Evolutionary conservation across 2,113 vertebrate species (phyloP).

Genomic region (Arizona elegans): DNA sequence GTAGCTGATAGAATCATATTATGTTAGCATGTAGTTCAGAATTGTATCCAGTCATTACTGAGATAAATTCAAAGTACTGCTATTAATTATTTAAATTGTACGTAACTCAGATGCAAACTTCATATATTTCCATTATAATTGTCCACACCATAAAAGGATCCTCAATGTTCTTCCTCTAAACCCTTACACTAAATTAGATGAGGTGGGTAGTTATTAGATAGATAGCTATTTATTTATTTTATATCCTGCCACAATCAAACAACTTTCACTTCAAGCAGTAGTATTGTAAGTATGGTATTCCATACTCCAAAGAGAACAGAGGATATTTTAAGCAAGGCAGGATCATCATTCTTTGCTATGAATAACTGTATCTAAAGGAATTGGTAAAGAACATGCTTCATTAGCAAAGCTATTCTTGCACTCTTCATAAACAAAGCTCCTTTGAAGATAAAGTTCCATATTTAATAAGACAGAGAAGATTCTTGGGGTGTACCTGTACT

Average conservation of each 20-base stretch:
- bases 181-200: background rate
- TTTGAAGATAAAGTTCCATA: background rate
- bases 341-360: background rate
- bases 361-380: background rate
- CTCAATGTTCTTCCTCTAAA: background rate
- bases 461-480: background rate
- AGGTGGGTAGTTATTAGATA: background rate
- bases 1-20: background rate
- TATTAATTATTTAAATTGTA: background rate
- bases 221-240: background rate
- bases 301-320: background rate
- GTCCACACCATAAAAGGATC: background rate
- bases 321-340: background rate
- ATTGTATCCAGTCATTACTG: background rate
- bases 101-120: background rate
- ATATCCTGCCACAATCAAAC: background rate
- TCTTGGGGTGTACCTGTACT: constrained; percentile 85
- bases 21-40: background rate
- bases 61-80: background rate
- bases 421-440: background rate
- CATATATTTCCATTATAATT: background rate
- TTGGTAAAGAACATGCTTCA: background rate
- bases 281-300: background rate
- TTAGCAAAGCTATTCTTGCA: background rate
- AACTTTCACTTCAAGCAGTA: background rate